Conservation (phyloP, 2,888 invertebrate genomes). For the Rapana venosa region DNA sequence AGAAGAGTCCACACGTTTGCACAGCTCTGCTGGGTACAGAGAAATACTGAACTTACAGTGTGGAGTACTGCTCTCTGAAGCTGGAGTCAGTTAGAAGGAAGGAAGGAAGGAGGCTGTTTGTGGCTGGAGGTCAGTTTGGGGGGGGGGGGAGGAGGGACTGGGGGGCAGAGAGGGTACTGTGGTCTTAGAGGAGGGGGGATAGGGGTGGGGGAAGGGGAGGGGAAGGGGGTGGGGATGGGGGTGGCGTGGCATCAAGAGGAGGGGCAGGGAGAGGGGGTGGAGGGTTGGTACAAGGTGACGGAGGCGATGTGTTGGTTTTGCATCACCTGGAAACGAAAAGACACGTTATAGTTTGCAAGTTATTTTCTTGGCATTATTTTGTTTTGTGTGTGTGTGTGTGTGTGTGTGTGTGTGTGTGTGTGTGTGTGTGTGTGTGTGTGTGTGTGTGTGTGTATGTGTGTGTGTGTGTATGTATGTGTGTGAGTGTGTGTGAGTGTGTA, state of each 20-base stretch:
- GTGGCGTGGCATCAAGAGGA: background rate
- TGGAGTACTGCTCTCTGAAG: no score
- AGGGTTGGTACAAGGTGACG: conserved; percentile 55
- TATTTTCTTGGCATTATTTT: background rate
- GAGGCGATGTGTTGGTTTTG: conserved; percentile 79
- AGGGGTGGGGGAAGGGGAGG: background rate
- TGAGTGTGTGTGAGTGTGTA: background rate
- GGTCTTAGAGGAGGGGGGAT: background rate
- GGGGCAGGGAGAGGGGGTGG: conserved; percentile 9
- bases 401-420: background rate
- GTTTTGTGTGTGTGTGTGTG: background rate
- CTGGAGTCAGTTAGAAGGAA: no score
- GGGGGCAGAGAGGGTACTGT: background rate
- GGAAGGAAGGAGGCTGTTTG: no score
- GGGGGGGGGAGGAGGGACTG: background rate
- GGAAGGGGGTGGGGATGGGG: no score
- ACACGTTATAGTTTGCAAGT: background rate
- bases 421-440: conserved; percentile 18
- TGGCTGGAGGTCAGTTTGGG: background rate
- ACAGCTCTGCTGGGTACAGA: background rate
- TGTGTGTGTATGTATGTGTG: background rate
- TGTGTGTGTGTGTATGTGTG: conserved; percentile 12
- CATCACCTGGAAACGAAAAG: conserved; percentile 75
- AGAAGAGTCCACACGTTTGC: background rate
- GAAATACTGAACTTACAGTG: background rate